Evolutionary conservation across 2,888 invertebrate species (phyloP).

Genomic region (Tigriopus californicus): DNA sequence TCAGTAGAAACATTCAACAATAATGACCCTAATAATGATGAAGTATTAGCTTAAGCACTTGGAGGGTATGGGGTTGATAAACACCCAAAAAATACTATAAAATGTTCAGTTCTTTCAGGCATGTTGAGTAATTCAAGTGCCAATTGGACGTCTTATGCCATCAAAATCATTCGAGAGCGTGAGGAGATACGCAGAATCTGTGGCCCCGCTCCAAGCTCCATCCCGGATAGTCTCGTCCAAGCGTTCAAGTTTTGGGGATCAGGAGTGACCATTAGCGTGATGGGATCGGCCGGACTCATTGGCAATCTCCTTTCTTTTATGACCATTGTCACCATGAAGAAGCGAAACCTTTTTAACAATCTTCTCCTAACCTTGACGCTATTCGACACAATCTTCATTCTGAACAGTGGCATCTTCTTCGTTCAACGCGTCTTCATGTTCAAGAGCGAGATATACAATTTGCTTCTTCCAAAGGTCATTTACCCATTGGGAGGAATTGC

Average conservation of each 20-base stretch:
- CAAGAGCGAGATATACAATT: conserved; percentile 3
- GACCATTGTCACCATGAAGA: neutral
- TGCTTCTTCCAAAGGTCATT: conserved; percentile 5
- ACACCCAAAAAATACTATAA: too few species aligned
- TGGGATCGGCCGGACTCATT: neutral
- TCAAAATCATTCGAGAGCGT: too few species aligned
- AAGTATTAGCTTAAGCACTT: too few species aligned
- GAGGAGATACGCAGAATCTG: too few species aligned
- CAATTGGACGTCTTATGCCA: too few species aligned
- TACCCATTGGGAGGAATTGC: conserved; percentile 9
- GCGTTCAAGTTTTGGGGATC: neutral
- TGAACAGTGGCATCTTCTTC: conserved; percentile 4
- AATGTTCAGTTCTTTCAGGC: too few species aligned
- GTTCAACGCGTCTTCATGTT: conserved; percentile 7
- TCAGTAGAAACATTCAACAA: too few species aligned
- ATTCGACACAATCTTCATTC: neutral
- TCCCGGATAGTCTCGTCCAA: neutral
- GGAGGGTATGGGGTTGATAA: too few species aligned
- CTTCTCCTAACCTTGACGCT: conserved; percentile 6
- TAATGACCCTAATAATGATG: too few species aligned
- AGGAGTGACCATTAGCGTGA: neutral
- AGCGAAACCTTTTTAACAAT: conserved; percentile 6
- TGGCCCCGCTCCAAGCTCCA: too few species aligned
- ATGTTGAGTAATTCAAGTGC: too few species aligned
- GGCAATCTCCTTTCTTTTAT: conserved; percentile 2